phyloP scores from a whole-genome alignment of 2,113 vertebrate species.

The Uropsilus gracilis region DNA sequence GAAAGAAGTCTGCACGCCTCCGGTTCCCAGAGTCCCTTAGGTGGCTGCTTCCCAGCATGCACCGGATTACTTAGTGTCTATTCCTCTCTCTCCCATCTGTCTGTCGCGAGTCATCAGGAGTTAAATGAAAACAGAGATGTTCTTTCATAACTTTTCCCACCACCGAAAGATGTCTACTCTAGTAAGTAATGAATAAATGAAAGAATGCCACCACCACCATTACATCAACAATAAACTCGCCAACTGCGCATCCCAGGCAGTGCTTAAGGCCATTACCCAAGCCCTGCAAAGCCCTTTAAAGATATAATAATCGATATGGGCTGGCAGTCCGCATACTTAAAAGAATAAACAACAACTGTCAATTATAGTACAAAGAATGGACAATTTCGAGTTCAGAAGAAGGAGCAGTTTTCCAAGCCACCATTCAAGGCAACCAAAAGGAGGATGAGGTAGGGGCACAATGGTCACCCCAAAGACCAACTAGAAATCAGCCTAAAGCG shows the following conservation, averaged over 20 bases:
- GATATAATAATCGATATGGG: constrained; percentile 38
- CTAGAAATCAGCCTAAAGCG: not conserved
- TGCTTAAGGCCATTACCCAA: constrained; percentile 26
- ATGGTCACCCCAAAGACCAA: not conserved
- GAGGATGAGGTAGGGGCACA: not conserved
- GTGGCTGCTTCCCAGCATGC: not conserved
- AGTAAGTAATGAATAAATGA: constrained; percentile 26
- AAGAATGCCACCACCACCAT: not conserved
- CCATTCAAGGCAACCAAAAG: not conserved
- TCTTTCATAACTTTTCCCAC: not conserved
- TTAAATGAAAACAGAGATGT: not conserved
- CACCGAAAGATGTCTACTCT: not conserved
- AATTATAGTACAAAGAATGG: not conserved
- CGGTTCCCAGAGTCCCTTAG: not conserved
- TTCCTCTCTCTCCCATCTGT: not conserved
- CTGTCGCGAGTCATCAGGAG: not conserved
- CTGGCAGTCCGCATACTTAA: constrained; percentile 30
- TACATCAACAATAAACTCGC: not conserved
- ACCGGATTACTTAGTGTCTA: not conserved
- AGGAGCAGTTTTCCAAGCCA: not conserved
- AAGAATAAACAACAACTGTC: constrained; percentile 26
- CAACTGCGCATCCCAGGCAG: not conserved
- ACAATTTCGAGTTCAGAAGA: not conserved
- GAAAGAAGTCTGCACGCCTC: not conserved
- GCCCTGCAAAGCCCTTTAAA: constrained; percentile 24